These are phyloP conservation scores for Hofmannophila pseudospretella DNA, from an alignment of 2,888 invertebrate genomes.

Conservation along the genomic window DNA sequence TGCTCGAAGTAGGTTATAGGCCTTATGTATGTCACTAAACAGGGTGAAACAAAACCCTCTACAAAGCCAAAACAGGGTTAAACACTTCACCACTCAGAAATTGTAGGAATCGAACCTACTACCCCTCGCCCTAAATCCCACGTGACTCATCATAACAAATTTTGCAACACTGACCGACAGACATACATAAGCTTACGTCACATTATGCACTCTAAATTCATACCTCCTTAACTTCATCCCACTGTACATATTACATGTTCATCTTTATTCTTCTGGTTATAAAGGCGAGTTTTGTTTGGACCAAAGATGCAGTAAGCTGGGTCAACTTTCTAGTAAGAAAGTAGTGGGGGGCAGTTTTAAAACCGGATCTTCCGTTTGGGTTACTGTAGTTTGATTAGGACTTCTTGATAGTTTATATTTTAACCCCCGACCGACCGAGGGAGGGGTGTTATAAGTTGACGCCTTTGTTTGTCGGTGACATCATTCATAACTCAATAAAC, in stretches of 20 bases:
- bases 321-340: conserved; percentile 31
- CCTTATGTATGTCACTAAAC: too few relatives aligned
- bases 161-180: conserved; percentile 57
- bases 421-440: too few relatives aligned
- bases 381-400: conserved; percentile 16
- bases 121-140: not conserved
- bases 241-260: not conserved
- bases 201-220: conserved; percentile 34
- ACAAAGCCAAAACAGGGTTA: too few relatives aligned
- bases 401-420: conserved; percentile 22
- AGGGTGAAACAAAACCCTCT: too few relatives aligned
- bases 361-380: conserved; percentile 29
- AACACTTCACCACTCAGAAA: too few relatives aligned
- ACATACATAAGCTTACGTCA: conserved; percentile 50
- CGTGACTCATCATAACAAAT: conserved; percentile 14
- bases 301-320: conserved; percentile 5
- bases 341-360: conserved; percentile 20
- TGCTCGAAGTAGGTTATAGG: too few relatives aligned
- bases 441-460: too few relatives aligned
- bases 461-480: too few relatives aligned
- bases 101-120: too few relatives aligned
- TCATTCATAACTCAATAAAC: too few relatives aligned
- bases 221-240: conserved; percentile 11
- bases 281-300: not conserved
- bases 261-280: not conserved